These are phyloP conservation scores for Heliothis subflexa DNA, from an alignment of 1,140 invertebrate species.

Conservation along the genomic window DNA sequence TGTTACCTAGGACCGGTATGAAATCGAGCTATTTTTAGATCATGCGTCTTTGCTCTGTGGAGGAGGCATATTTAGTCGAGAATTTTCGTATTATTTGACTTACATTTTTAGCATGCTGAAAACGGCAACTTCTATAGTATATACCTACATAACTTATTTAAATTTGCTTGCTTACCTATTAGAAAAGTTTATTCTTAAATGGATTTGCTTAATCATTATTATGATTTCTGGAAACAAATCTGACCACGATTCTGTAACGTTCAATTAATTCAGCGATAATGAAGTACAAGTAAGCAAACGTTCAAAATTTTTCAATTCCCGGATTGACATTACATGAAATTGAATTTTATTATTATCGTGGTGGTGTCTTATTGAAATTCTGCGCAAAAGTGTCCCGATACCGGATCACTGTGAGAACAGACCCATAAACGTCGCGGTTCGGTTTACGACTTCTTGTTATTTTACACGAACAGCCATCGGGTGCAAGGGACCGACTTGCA, in stretches of 20 bases:
- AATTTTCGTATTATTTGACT: neutral
- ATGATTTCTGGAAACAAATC: neutral
- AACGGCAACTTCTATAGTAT: too few species aligned
- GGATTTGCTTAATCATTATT: too few species aligned
- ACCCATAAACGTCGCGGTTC: constrained; percentile 59
- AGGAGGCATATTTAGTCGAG: constrained; percentile 4
- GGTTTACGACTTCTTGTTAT: constrained; percentile 66
- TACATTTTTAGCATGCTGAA: neutral
- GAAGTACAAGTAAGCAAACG: neutral
- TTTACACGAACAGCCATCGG: constrained; percentile 45
- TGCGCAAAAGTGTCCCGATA: constrained; percentile 52
- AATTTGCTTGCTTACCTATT: too few species aligned
- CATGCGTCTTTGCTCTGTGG: constrained; percentile 1
- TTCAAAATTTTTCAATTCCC: neutral
- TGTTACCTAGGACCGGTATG: constrained; percentile 37
- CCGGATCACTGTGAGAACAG: constrained; percentile 61
- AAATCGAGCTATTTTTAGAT: constrained; percentile 40
- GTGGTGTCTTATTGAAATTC: constrained; percentile 47
- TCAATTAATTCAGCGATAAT: neutral
- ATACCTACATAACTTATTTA: too few species aligned
- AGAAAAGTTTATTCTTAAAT: too few species aligned
- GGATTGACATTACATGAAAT: constrained; percentile 1
- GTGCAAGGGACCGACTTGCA: constrained; percentile 15
- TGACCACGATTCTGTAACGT: neutral
- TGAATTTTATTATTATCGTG: neutral